These are phyloP conservation scores for Thripadectes ignobilis DNA, from an alignment of 2,797 vertebrate species.

Conservation along the genomic window DNA sequence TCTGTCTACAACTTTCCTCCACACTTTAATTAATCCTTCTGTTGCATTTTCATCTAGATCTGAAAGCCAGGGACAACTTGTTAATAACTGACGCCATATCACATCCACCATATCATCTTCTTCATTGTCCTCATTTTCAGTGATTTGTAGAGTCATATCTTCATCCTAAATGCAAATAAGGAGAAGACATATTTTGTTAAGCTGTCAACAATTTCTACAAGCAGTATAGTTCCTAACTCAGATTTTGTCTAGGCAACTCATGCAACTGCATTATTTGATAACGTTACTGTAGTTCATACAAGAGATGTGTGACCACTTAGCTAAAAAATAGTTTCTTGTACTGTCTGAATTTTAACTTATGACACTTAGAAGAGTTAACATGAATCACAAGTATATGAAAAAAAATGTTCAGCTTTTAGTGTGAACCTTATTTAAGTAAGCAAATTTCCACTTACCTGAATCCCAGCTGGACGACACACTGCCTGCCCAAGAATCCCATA, in stretches of 20 bases:
- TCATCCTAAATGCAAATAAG: conserved; percentile 85
- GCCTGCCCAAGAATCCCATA: conserved; percentile 97
- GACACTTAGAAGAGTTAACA: not conserved
- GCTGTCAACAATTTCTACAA: not conserved
- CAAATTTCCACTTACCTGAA: conserved; percentile 84
- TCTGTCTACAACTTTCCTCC: conserved; percentile 93
- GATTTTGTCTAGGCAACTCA: not conserved
- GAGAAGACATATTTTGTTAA: not conserved
- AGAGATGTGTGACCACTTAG: not conserved
- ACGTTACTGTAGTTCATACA: not conserved
- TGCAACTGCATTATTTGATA: not conserved
- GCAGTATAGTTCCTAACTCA: not conserved
- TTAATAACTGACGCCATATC: conserved; percentile 92
- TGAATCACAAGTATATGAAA: not conserved
- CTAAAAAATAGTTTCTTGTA: not conserved
- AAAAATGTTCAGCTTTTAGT: too few species aligned
- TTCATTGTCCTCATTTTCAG: conserved; percentile 89
- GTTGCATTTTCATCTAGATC: conserved; percentile 89
- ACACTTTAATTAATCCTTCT: conserved; percentile 93
- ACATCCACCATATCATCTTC: conserved; percentile 97
- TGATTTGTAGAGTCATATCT: conserved; percentile 93
- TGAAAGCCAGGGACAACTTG: conserved; percentile 91
- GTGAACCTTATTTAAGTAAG: too few species aligned
- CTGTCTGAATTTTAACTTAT: not conserved
- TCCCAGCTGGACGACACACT: conserved; percentile 94